phyloP scores from a whole-genome alignment of 2,888 invertebrate genomes.

The Sympetrum striolatum region DNA sequence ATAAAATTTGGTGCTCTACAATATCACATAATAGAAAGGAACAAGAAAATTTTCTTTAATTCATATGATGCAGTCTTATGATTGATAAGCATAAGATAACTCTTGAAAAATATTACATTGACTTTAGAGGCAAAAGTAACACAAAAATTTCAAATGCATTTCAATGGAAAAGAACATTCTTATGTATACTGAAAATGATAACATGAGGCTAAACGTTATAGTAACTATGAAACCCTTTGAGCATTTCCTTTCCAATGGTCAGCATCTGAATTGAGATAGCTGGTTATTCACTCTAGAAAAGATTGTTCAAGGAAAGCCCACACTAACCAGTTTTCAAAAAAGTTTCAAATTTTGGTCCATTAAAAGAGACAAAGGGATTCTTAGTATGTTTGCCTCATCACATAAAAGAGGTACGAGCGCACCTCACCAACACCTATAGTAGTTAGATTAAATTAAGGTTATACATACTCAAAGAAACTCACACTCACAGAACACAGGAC shows the following conservation, averaged over 20 bases:
- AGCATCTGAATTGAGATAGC: constrained; percentile 1
- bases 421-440: constrained; percentile 30
- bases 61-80: constrained; percentile 40
- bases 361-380: constrained; percentile 41
- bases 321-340: constrained; percentile 40
- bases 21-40: constrained; percentile 43
- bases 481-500: constrained; percentile 31
- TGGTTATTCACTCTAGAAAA: neutral
- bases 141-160: constrained; percentile 39
- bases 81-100: constrained; percentile 34
- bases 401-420: constrained; percentile 5
- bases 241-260: constrained; percentile 36
- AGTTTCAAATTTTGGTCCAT: constrained; percentile 8
- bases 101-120: constrained; percentile 41
- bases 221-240: constrained; percentile 38
- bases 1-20: constrained; percentile 33
- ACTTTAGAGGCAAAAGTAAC: constrained; percentile 30
- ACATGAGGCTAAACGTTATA: constrained; percentile 34
- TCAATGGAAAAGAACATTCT: constrained; percentile 24
- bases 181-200: constrained; percentile 3
- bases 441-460: neutral
- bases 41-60: constrained; percentile 37
- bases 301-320: constrained; percentile 38
- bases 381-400: constrained; percentile 29
- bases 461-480: constrained; percentile 15